Conservation (phyloP, 2,888 invertebrate species). For the Petrolisthes cinctipes region DNA sequence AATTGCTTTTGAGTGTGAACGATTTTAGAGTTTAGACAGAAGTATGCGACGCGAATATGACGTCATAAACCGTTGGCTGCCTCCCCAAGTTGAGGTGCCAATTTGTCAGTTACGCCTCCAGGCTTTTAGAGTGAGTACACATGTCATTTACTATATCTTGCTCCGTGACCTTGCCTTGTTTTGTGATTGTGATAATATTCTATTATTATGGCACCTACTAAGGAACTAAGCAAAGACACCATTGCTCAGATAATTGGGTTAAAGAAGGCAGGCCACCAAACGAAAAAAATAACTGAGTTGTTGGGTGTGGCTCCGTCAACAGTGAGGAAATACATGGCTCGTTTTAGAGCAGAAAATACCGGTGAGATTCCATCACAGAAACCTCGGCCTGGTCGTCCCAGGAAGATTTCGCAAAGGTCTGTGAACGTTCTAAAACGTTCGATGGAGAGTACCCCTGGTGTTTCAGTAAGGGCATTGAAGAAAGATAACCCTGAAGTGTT, state of each 20-base stretch:
- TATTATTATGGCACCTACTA: background rate
- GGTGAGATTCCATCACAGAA: no score
- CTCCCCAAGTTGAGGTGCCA: background rate
- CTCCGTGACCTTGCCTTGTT: slow-evolving; percentile 1
- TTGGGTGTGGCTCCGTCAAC: no score
- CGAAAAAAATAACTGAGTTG: no score
- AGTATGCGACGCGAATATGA: background rate
- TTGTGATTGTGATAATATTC: background rate
- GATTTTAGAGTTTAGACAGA: background rate
- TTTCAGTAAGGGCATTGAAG: no score
- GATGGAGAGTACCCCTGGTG: no score
- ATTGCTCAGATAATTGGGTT: background rate
- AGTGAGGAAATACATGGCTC: no score
- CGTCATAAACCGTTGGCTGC: background rate
- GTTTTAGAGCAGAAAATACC: no score
- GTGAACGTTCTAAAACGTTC: no score
- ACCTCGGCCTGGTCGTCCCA: no score
- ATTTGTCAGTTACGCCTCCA: background rate
- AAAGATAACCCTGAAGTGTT: no score
- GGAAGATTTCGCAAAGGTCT: no score
- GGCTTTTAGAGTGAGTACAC: background rate
- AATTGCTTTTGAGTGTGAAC: background rate
- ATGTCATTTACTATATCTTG: background rate
- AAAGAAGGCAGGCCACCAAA: no score
- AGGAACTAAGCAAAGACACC: background rate